A percentile compares a stretch with the other conserved stretches of the same genome.
phyloP scores from a whole-genome alignment of 2,113 vertebrate species.

The Leiothrix lutea region DNA sequence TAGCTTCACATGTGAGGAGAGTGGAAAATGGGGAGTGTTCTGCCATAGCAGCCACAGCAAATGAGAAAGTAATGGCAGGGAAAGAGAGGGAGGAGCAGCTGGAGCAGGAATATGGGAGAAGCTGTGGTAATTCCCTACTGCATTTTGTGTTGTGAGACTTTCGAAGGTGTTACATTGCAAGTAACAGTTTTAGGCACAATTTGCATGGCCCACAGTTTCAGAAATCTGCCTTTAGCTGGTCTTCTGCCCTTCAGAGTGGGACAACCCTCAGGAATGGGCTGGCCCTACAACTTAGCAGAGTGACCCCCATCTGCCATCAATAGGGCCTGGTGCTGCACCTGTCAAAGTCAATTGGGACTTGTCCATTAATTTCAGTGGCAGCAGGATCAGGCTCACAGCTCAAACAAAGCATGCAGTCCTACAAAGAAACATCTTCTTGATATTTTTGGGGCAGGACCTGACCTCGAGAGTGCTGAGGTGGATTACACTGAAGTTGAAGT shows the following conservation, averaged over 20 bases:
- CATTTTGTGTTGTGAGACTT: not conserved
- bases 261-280: not conserved
- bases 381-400: constrained; percentile 21
- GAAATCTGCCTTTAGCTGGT: not conserved
- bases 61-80: not conserved
- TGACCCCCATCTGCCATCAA: not conserved
- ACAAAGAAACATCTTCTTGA: constrained; percentile 61
- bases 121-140: not conserved
- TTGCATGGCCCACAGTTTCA: not conserved
- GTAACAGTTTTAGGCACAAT: not conserved
- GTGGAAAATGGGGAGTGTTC: not conserved
- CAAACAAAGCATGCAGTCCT: not conserved
- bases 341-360: not conserved
- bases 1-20: not conserved
- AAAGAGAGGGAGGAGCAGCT: not conserved
- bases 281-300: not conserved
- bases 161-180: not conserved
- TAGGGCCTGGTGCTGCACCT: not conserved
- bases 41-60: not conserved
- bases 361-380: not conserved
- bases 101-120: not conserved
- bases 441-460: constrained; percentile 74
- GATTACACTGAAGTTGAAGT: constrained; percentile 80
- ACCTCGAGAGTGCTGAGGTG: constrained; percentile 68
- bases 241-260: not conserved